Conservation (phyloP, 2,888 invertebrate species). For the Pinctada fucata region DNA sequence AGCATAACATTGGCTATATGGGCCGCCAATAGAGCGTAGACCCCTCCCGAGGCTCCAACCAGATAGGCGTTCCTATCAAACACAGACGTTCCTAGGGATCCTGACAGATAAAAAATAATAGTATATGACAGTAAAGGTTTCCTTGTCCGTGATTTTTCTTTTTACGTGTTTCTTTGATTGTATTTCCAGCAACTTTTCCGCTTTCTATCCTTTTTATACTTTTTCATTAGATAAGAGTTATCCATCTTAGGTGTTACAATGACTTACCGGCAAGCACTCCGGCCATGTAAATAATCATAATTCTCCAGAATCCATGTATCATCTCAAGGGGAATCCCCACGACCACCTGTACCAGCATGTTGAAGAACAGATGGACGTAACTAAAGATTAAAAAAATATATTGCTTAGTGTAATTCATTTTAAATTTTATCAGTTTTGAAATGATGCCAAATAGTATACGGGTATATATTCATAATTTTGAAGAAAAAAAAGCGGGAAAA, state of each 20-base stretch:
- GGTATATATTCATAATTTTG: no score
- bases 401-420: not conserved
- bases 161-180: no score
- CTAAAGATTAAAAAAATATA: conserved; percentile 55
- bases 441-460: no score
- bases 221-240: no score
- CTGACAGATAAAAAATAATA: conserved; percentile 48
- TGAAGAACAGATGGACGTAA: conserved; percentile 86
- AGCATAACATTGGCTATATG: conserved; percentile 90
- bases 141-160: no score
- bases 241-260: no score
- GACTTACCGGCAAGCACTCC: conserved; percentile 83
- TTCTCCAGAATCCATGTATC: conserved; percentile 86
- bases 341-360: conserved; percentile 92
- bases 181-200: no score
- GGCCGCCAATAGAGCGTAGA: conserved; percentile 91
- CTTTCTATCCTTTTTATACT: no score
- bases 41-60: conserved; percentile 93
- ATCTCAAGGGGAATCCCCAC: conserved; percentile 96
- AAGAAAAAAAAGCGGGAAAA: no score
- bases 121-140: no score
- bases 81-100: conserved; percentile 76
- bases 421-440: no score
- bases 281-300: conserved; percentile 84
- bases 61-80: conserved; percentile 89